Conservation (phyloP, 2,113 vertebrate species). For the Gyps fulvus region DNA sequence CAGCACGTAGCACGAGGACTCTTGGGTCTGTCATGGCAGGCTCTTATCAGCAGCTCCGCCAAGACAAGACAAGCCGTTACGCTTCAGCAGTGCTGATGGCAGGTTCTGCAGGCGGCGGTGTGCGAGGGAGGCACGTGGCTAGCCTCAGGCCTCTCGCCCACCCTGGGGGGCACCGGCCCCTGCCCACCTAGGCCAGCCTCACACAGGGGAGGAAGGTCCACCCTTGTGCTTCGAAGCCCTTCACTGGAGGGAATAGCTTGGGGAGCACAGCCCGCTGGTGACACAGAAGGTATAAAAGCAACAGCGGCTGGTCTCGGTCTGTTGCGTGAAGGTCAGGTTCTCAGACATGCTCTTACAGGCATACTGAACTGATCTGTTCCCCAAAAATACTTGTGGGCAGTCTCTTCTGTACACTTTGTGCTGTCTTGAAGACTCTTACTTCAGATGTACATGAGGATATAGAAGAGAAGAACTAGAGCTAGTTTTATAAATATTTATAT, state of each 20-base stretch:
- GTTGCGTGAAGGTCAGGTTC: rapidly evolving
- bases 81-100: background rate
- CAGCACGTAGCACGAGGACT: background rate
- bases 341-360: background rate
- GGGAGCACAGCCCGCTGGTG: background rate
- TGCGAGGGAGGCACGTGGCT: background rate
- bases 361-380: rapidly evolving
- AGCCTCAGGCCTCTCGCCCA: background rate
- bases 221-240: too few relatives aligned
- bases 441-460: background rate
- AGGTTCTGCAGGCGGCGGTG: background rate
- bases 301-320: background rate
- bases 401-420: background rate
- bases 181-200: background rate
- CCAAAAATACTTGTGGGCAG: background rate
- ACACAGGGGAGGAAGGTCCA: too few relatives aligned
- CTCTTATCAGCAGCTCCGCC: background rate
- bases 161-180: background rate
- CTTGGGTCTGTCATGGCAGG: background rate
- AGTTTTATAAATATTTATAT: background rate
- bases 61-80: rapidly evolving
- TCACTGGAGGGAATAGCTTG: rapidly evolving
- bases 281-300: rapidly evolving
- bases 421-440: background rate
- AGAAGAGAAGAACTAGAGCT: background rate